Conservation (phyloP, 2,113 vertebrate genomes). For the Anarrhichthys ocellatus region DNA sequence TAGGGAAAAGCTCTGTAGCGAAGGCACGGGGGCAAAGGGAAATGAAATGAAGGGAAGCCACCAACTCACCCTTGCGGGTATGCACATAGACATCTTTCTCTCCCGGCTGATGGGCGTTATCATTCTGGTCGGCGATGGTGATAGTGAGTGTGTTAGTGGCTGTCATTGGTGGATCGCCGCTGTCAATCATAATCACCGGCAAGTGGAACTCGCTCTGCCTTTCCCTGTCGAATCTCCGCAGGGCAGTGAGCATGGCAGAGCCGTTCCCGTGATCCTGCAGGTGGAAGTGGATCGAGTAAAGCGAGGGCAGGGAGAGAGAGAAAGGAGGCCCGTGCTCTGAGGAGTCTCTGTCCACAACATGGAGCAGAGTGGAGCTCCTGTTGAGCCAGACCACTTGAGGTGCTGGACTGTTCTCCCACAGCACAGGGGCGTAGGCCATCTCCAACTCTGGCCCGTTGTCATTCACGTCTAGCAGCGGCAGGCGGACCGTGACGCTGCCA, state of each 20-base stretch:
- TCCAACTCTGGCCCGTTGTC: slow-evolving; percentile 91
- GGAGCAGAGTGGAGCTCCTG: slow-evolving; percentile 84
- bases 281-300: slow-evolving; percentile 85
- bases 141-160: slow-evolving; percentile 88
- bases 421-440: slow-evolving; percentile 83
- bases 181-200: slow-evolving; percentile 88
- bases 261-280: slow-evolving; percentile 89
- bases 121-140: slow-evolving; percentile 90
- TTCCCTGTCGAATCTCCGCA: slow-evolving; percentile 90
- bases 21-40: slow-evolving; percentile 31
- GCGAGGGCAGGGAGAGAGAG: slow-evolving; percentile 80
- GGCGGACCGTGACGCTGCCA: slow-evolving; percentile 83
- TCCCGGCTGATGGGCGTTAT: slow-evolving; percentile 88
- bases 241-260: slow-evolving; percentile 87
- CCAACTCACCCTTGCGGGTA: slow-evolving; percentile 84
- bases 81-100: slow-evolving; percentile 89
- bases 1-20: slow-evolving; percentile 29
- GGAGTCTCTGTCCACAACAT: slow-evolving; percentile 84
- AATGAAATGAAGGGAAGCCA: slow-evolving; percentile 29
- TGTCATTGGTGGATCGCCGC: slow-evolving; percentile 87
- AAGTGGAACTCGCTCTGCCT: slow-evolving; percentile 85
- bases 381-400: slow-evolving; percentile 87
- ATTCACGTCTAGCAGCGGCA: slow-evolving; percentile 88
- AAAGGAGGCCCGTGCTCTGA: slow-evolving; percentile 89
- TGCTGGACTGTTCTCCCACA: slow-evolving; percentile 87